Evolutionary conservation across 2,888 invertebrate genomes (phyloP).

Genomic region (Lithophane ornitopus): DNA sequence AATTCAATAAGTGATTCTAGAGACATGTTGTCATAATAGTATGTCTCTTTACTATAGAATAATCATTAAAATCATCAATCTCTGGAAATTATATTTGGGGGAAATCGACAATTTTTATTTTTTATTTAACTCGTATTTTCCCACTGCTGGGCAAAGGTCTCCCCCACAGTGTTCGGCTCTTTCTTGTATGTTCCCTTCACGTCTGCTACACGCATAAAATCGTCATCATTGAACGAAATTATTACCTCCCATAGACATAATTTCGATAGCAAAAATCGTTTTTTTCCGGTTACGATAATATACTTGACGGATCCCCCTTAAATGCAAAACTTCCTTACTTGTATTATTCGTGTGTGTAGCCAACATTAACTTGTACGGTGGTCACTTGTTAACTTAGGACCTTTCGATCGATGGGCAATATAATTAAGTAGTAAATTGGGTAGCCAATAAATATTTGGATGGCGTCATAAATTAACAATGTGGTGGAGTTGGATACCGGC

Average conservation of each 20-base stretch:
- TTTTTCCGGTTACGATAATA: not conserved
- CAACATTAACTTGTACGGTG: constrained; percentile 16
- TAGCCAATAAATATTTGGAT: constrained; percentile 51
- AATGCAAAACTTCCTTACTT: constrained; percentile 8
- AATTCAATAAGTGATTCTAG: not conserved
- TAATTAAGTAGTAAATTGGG: constrained; percentile 58
- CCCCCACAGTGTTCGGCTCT: not conserved
- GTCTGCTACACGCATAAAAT: not conserved
- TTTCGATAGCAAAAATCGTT: not conserved
- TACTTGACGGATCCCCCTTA: not conserved
- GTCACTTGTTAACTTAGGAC: constrained; percentile 54
- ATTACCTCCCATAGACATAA: not conserved
- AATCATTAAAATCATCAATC: not conserved
- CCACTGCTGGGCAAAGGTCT: not conserved
- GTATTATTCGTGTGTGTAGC: constrained; percentile 4
- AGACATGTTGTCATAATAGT: too few species aligned
- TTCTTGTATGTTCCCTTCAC: not conserved
- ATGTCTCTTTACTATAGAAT: not conserved
- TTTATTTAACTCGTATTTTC: not conserved
- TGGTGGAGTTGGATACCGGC: constrained; percentile 11
- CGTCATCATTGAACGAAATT: not conserved
- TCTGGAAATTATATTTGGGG: too few species aligned
- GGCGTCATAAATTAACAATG: constrained; percentile 48
- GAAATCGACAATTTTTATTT: not conserved
- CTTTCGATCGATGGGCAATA: constrained; percentile 33